phyloP scores from a whole-genome alignment of 2,797 vertebrate species.

The Carcharodon carcharias region DNA sequence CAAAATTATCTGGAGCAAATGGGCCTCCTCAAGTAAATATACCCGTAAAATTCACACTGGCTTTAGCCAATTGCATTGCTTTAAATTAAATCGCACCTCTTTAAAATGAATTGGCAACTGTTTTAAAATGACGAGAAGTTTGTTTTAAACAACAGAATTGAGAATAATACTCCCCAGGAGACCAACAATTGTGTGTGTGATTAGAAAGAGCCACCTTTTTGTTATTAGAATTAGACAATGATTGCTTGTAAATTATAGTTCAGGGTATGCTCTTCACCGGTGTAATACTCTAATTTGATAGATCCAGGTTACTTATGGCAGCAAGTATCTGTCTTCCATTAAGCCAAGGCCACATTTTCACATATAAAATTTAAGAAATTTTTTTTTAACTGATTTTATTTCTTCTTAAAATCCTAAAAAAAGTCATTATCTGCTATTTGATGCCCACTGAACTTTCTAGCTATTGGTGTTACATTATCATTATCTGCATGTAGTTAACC shows the following conservation, averaged over 20 bases:
- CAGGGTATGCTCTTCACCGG: no score
- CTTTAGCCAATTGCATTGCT: not conserved
- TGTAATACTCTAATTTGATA: not conserved
- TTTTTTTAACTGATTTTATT: not conserved
- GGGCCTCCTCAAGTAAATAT: not conserved
- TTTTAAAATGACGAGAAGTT: not conserved
- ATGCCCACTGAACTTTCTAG: not conserved
- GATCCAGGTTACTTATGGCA: not conserved
- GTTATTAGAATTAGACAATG: not conserved
- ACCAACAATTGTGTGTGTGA: not conserved
- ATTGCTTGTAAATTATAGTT: not conserved
- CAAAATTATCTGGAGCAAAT: not conserved
- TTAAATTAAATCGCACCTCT: not conserved
- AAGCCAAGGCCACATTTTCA: not conserved
- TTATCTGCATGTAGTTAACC: not conserved
- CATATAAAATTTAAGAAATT: not conserved
- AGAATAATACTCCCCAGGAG: not conserved
- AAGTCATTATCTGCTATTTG: not conserved
- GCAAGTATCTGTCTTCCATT: not conserved
- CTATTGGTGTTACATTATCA: constrained; percentile 1
- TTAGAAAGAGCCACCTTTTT: not conserved
- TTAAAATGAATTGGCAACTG: not conserved
- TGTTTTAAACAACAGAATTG: not conserved
- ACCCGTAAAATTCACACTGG: not conserved
- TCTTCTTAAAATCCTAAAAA: not conserved